phyloP scores from a whole-genome alignment of 1,140 invertebrate genomes.

The Trinorchestia longiramus region DNA sequence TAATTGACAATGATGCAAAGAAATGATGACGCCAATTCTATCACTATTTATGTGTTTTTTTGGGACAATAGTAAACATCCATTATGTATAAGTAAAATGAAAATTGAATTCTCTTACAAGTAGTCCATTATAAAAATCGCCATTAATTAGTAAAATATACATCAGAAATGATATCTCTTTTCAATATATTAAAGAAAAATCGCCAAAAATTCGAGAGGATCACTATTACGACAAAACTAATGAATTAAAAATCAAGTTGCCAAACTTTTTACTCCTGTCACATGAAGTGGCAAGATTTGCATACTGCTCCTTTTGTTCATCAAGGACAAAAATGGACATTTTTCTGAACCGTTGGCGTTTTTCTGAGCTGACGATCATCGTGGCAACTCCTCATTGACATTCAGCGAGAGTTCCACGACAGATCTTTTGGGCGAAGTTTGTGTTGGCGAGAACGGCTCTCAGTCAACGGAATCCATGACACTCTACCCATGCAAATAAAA shows the following conservation, averaged over 20 bases:
- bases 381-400: conserved; percentile 4
- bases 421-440: conserved; percentile 16
- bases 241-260: not conserved
- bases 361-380: not conserved
- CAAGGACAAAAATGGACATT: not conserved
- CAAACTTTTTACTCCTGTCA: not conserved
- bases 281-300: not conserved
- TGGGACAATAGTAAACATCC: not conserved
- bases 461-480: conserved; percentile 27
- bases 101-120: not conserved
- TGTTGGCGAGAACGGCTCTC: not conserved
- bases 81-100: not conserved
- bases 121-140: not conserved
- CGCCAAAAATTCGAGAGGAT: not conserved
- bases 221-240: not conserved
- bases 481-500: conserved; percentile 51
- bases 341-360: not conserved
- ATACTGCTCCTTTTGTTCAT: not conserved
- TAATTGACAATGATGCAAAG: not conserved
- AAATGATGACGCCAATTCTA: not conserved
- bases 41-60: not conserved
- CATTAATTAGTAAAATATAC: not conserved
- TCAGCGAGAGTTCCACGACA: conserved; percentile 12
- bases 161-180: not conserved
- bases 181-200: not conserved